phyloP scores from a whole-genome alignment of 2,797 vertebrate species.

The Vireo griseus region DNA sequence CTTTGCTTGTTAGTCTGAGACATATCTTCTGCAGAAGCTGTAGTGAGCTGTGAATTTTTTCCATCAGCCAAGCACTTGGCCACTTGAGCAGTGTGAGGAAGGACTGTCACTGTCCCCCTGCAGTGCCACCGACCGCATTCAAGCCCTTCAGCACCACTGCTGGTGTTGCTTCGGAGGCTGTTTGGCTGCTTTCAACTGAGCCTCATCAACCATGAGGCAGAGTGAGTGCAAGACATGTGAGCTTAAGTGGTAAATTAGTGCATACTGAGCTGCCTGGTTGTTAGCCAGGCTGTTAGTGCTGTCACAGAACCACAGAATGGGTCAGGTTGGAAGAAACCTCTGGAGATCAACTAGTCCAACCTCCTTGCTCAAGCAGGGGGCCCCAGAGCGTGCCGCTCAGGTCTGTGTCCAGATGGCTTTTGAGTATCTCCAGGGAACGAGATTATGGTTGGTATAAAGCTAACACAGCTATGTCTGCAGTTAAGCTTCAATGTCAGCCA shows the following conservation, averaged over 20 bases:
- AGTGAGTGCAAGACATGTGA: not conserved
- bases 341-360: not conserved
- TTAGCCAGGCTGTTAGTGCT: not conserved
- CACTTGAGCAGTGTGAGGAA: not conserved
- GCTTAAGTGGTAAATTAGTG: not conserved
- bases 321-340: not conserved
- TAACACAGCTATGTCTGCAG: not conserved
- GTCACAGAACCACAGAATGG: not conserved
- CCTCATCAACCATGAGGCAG: not conserved
- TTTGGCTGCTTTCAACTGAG: not conserved
- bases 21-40: not conserved
- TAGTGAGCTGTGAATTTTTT: not conserved
- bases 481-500: not conserved
- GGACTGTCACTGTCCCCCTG: not conserved
- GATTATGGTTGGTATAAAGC: not conserved
- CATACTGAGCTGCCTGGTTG: not conserved
- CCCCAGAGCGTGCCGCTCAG: not conserved
- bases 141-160: not conserved
- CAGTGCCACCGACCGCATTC: fast-evolving
- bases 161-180: fast-evolving
- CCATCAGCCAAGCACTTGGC: not conserved
- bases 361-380: not conserved
- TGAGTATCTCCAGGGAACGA: not conserved
- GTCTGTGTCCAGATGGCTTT: not conserved
- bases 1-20: not conserved